Percentiles rank a stretch among this genome's conserved stretches.
Conservation (phyloP, 2,113 vertebrate species). For the Odontesthes bonariensis region DNA sequence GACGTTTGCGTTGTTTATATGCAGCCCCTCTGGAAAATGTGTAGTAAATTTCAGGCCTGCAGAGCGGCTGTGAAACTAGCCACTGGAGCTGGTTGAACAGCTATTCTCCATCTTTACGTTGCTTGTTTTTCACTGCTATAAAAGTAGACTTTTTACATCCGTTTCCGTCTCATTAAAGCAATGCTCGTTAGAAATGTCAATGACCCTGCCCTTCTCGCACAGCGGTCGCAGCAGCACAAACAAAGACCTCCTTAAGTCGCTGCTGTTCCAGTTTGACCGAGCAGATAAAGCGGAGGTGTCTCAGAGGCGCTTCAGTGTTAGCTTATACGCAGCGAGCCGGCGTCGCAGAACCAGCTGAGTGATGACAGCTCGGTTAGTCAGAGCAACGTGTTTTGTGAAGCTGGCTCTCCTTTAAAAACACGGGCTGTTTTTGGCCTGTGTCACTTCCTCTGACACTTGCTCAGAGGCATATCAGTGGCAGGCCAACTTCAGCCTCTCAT, state of each 20-base stretch:
- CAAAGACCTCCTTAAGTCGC: too few relatives aligned
- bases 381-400: neutral
- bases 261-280: too few relatives aligned
- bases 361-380: neutral
- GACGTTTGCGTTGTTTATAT: neutral
- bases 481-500: neutral
- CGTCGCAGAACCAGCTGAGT: neutral
- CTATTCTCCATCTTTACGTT: neutral
- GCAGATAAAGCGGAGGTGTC: neutral
- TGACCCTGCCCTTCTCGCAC: neutral
- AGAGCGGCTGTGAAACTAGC: neutral
- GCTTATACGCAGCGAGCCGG: neutral
- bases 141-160: neutral
- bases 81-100: neutral
- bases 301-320: neutral
- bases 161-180: too few relatives aligned
- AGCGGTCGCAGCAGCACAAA: too few relatives aligned
- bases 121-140: neutral
- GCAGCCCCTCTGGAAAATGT: neutral
- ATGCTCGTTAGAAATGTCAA: neutral
- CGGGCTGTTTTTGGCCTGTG: neutral
- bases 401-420: neutral
- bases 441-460: neutral
- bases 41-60: neutral
- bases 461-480: neutral